Percentiles rank a stretch among this genome's conserved stretches.
Conservation (phyloP, 2,797 vertebrate species). For the Pterois miles region DNA sequence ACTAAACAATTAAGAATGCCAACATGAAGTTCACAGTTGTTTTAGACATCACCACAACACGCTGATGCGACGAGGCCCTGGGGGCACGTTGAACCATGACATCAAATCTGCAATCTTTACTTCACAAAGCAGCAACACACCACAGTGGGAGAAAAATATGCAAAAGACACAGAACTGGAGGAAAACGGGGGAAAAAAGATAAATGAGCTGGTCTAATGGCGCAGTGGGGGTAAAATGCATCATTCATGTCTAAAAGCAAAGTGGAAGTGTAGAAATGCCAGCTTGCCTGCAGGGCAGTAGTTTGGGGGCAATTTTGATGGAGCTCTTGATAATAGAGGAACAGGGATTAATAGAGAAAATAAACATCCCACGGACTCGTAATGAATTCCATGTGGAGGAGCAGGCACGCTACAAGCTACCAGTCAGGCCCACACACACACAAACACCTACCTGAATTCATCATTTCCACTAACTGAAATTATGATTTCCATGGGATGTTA, state of each 20-base stretch:
- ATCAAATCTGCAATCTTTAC: conserved; percentile 22
- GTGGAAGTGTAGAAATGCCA: conserved; percentile 17
- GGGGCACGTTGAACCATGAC: conserved; percentile 1
- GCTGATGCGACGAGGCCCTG: conserved; percentile 13
- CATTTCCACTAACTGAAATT: conserved; percentile 14
- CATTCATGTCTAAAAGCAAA: conserved; percentile 9
- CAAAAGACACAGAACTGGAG: not conserved
- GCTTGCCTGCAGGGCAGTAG: conserved; percentile 52
- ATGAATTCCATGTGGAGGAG: conserved; percentile 80
- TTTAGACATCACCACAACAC: conserved; percentile 33
- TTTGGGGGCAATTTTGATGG: conserved; percentile 75
- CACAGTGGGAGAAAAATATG: not conserved
- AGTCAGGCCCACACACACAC: conserved; percentile 1
- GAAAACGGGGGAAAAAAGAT: not conserved
- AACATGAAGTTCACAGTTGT: conserved; percentile 56
- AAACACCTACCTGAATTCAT: conserved; percentile 38
- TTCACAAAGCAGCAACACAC: not conserved
- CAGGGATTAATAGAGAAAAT: conserved; percentile 82
- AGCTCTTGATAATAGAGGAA: conserved; percentile 78
- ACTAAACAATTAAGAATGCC: conserved; percentile 55
- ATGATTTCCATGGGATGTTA: conserved; percentile 12
- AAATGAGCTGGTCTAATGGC: conserved; percentile 4
- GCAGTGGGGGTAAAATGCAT: not conserved
- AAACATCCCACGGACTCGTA: conserved; percentile 78
- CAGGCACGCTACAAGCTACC: conserved; percentile 54